phyloP scores from a whole-genome alignment of 2,888 invertebrate genomes.

The Metopia argyrocephala region DNA sequence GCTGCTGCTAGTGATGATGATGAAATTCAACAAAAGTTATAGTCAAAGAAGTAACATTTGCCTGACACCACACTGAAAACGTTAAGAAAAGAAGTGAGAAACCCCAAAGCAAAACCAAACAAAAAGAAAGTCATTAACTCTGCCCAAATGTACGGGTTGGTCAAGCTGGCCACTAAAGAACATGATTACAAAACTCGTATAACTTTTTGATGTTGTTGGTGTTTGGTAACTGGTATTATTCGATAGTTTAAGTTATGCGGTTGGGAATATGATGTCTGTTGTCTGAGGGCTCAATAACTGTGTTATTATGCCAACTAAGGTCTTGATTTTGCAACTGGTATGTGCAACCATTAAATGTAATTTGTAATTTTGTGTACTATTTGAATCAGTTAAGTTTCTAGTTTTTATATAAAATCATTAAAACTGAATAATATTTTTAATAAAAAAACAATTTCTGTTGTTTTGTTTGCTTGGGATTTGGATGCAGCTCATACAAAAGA shows the following conservation, averaged over 20 bases:
- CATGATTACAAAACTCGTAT: constrained; percentile 50
- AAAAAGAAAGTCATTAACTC: constrained; percentile 43
- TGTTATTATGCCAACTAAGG: constrained; percentile 5
- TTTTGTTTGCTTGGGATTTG: too few relatives aligned
- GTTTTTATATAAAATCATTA: too few relatives aligned
- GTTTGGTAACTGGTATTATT: constrained; percentile 12
- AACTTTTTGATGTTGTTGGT: constrained; percentile 14
- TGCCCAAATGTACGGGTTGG: constrained; percentile 53
- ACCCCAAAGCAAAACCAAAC: constrained; percentile 47
- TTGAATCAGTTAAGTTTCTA: too few relatives aligned
- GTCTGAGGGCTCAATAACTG: constrained; percentile 1
- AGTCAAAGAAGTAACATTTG: constrained; percentile 58
- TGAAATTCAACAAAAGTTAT: constrained; percentile 50
- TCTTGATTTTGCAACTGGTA: constrained; percentile 1
- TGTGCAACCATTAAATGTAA: neutral
- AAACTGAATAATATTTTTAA: too few relatives aligned
- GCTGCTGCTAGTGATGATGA: constrained; percentile 24
- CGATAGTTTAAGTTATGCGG: constrained; percentile 37
- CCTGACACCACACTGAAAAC: too few relatives aligned
- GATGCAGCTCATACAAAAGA: too few relatives aligned
- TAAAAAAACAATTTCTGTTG: too few relatives aligned
- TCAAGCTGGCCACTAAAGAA: constrained; percentile 58
- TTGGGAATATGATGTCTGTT: constrained; percentile 27
- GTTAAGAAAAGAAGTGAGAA: constrained; percentile 52
- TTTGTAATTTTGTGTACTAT: too few relatives aligned